Base-by-base conservation (phyloP, 2,797 vertebrate species). In the Alcedo quadribrachys region DNA sequence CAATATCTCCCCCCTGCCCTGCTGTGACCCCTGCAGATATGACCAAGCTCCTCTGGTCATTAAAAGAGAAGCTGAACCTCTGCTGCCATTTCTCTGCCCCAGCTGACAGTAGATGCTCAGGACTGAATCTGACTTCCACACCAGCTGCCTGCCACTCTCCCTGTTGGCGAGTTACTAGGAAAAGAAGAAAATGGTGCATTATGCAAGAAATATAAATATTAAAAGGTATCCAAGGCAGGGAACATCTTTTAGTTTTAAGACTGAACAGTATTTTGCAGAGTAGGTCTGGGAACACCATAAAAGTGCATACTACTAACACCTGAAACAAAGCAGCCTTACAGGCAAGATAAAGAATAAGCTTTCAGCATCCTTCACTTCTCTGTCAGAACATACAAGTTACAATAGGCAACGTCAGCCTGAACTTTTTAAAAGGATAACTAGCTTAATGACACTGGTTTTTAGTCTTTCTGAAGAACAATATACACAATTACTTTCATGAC, bases 401-500 rank as follows among this genome's bases (percentile, higher is more conserved):
- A 85, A 81, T 30, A 92, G 76, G 10, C 20, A 74, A 37, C 60
- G 87, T 62, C 53, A 71, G 28, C 87, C 5, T 82, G 57, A 92
- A 89, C 53, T 82, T 92, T 87, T 92, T 28, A 85, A 94, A 76
- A 77, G 60, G 43, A 71, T 93, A 94, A 78, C 63, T 95, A 42
- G 24, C 92, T 96, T 96, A 97, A 97, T 96, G 85, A 87, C 81
- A 81, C 20, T 65, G 81, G 13, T 95, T 93, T 93, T 85, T 62
- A 82, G 61, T 85, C 50, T 73, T 93, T 71, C 88, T 92, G 55
- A 92, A 87, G 89, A 96, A 95, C 66, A 96, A 94, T 91, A 91
- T 19, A 80, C 32, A 66, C 61, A 91, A 96, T 92, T 93, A 85
- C 51, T 81, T 89, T 43, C 50, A 65, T 70, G n/a, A 75, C 54